Base-by-base conservation (phyloP, 2,113 vertebrate species). In the Notothenia rossii region DNA sequence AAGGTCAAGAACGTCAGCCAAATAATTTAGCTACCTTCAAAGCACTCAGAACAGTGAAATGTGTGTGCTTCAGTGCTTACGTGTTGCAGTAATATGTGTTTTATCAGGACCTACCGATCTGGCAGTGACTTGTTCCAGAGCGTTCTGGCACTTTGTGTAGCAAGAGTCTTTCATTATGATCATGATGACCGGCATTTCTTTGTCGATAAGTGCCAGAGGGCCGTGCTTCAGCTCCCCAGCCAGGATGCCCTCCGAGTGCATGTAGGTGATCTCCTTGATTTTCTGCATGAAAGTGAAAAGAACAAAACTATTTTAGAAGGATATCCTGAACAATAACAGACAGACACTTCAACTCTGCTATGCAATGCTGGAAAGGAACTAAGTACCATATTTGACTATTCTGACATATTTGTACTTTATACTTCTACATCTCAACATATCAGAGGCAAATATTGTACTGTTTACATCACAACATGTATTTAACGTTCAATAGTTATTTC, bases 181-280 rank as follows among this genome's bases (percentile, higher is more conserved):
- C 97, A 99, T 99, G 91, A 99, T 99, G 85, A 99, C 96, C 0
- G 98, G 98, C 98, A 99, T 99, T 82, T 98, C 91, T 88, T 97
- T 96, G 93, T 99, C 98, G 20, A 99, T 79, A 1, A 99, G 94
- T 0, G 98, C 98, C 90, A 99, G 87, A 0, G 98, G 98, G 2
- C 98, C 98, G 0, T 99, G 98, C 86, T 99, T 99, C 91, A 99
- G 93, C 88, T 99, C 98, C 20, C 98, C 98, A 1, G 98, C 97
- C 90, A 99, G 81, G 91, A 99, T 99, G 43, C 98, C 98, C 92
- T 99, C 98, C 0, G 98, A 99, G 84, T 99, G 98, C 98, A 99
- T 99, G 81, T 99, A 99, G 1, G 98, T 99, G 88, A 99, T 99
- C 92, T 99, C 98, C 89, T 99, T 99, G 79, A 99, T 99, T 99